Evolutionary conservation across 2,113 vertebrate species (phyloP), one percentile per base, ranked within the genome.

Genomic region (Gadus chalcogrammus): DNA sequence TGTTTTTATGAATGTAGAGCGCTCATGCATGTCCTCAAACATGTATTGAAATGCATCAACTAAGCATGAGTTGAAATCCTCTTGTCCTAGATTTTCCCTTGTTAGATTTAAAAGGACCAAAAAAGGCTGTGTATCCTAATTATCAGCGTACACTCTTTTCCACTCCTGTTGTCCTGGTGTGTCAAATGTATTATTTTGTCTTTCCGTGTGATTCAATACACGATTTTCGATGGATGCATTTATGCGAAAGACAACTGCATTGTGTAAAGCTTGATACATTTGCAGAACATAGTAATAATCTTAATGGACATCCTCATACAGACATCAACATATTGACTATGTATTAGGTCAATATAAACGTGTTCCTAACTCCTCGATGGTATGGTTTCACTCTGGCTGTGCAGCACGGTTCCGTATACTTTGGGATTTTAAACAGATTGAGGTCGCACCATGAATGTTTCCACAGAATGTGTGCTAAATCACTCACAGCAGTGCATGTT

Each of bases 1-100:
- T 63, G 28, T 88, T 76, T 75, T 18, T 76, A 80, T 82, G 87
- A 88, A 88, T 90, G 88, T 89, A 31, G 24, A 61, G 60, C 71
- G 73, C 81, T 87, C 80, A 79, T 82, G 88, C 89, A 89, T 90
- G 90, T 84, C 69, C 66, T 82, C 70, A 77, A 48, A 48, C 8
- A 13, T 48, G 42, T 9, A 48, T 48, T 9, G 42, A 48, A 48
- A 48, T 35, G 31, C 31, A 35, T 35, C 31, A 35, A 74, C 73
- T 53, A 73, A 76, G 84, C 84, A 88, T 88, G 80, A 77, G 76
- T 75, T 71, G 71, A 83, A 79, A 77, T 84, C 82, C 81, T 77
- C 70, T 82, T 42, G 67, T 67, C 1, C 69, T 72, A 75, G 31
- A 35, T 3, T 24, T 28, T 67, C 75, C 70, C 55, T 68, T 48